Conservation (phyloP, 2,113 vertebrate genomes). For the Gobiocypris rarus region DNA sequence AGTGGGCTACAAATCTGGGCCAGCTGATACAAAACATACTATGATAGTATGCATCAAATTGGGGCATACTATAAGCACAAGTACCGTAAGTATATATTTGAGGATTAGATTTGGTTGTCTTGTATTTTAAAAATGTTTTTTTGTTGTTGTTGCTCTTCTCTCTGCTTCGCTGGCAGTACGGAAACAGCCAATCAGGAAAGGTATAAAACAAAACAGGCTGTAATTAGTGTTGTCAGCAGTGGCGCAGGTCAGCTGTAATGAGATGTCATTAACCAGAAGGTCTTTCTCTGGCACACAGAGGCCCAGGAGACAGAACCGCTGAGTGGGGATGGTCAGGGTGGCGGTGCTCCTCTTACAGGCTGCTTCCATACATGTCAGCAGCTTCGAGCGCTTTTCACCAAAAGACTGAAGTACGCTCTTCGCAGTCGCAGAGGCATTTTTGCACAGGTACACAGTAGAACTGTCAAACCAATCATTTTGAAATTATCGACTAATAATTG, state of each 20-base stretch:
- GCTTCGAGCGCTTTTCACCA: slow-evolving; percentile 85
- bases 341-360: slow-evolving; percentile 63
- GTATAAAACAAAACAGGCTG: background rate
- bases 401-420: slow-evolving; percentile 82
- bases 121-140: background rate
- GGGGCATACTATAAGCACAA: too few species aligned
- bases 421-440: slow-evolving; percentile 84
- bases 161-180: slow-evolving; percentile 38
- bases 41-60: too few species aligned
- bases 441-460: slow-evolving; percentile 77
- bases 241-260: background rate
- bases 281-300: slow-evolving; percentile 57
- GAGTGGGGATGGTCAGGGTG: slow-evolving; percentile 53
- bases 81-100: too few species aligned
- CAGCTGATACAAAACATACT: too few species aligned
- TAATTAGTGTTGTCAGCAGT: background rate
- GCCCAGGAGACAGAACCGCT: slow-evolving; percentile 77
- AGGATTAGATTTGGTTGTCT: background rate
- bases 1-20: too few species aligned
- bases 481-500: background rate
- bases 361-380: slow-evolving; percentile 81
- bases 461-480: background rate
- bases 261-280: slow-evolving; percentile 21
- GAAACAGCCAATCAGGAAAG: slow-evolving; percentile 30
- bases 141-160: slow-evolving; percentile 4